Conservation (phyloP, 2,797 vertebrate genomes). For the Alectoris magna region DNA sequence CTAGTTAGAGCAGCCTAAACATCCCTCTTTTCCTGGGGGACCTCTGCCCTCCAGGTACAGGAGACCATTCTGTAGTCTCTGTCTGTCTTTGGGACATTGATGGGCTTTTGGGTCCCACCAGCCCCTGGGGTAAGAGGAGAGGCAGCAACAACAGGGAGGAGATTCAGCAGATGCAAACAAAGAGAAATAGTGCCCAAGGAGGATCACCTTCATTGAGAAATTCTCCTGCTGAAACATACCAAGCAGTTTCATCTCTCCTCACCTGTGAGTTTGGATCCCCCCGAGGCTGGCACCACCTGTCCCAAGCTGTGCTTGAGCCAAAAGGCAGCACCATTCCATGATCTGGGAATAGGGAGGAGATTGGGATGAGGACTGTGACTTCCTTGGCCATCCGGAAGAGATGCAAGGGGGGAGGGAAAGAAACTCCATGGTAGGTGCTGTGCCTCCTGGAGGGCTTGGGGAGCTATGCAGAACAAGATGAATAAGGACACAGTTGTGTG, state of each 20-base stretch:
- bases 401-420: not conserved
- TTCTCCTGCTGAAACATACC: not conserved
- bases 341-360: not conserved
- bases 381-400: not conserved
- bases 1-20: conserved; percentile 8
- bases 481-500: fast-evolving
- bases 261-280: not conserved
- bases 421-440: not conserved
- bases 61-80: conserved; percentile 2
- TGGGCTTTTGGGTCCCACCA: not conserved
- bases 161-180: not conserved
- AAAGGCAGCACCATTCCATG: not conserved
- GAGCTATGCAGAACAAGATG: not conserved
- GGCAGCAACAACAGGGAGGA: fast-evolving
- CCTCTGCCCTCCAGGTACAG: not conserved
- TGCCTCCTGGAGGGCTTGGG: not conserved
- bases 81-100: not conserved
- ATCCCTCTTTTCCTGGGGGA: not conserved
- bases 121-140: not conserved
- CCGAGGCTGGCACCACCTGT: not conserved
- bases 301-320: not conserved
- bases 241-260: fast-evolving
- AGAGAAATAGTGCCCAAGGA: not conserved
- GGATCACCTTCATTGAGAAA: not conserved
- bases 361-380: not conserved